Percentiles rank a stretch among this genome's conserved stretches.
phyloP scores from a whole-genome alignment of 2,888 invertebrate genomes.

The Andricus quercusramuli region DNA sequence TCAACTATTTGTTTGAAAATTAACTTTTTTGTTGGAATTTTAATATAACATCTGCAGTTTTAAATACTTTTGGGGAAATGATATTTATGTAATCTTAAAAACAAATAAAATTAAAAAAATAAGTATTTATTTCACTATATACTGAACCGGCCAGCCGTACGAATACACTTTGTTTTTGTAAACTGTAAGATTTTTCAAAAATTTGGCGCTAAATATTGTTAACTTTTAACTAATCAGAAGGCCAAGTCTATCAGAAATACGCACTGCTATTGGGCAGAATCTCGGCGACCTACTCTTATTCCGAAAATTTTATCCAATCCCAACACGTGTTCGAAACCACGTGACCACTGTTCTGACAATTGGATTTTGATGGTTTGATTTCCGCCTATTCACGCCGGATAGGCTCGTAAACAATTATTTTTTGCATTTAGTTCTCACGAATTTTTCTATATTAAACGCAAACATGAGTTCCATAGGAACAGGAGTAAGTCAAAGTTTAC shows the following conservation, averaged over 20 bases:
- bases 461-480: slow-evolving; percentile 97
- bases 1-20: too few relatives aligned
- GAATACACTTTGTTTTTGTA: neutral
- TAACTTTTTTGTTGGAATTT: too few relatives aligned
- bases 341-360: slow-evolving; percentile 25
- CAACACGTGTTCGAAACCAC: neutral
- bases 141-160: too few relatives aligned
- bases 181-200: neutral
- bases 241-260: neutral
- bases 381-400: slow-evolving; percentile 57
- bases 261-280: neutral
- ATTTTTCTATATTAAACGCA: slow-evolving; percentile 42
- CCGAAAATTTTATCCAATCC: neutral
- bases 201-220: too few relatives aligned
- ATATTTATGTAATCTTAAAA: too few relatives aligned
- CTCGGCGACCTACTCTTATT: neutral
- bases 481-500: slow-evolving; percentile 85
- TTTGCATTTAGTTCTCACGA: slow-evolving; percentile 33
- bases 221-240: too few relatives aligned
- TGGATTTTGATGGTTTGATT: slow-evolving; percentile 45
- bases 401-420: slow-evolving; percentile 42
- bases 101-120: too few relatives aligned
- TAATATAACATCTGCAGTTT: too few relatives aligned
- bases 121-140: too few relatives aligned
- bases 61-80: too few relatives aligned